Evolutionary conservation across 2,888 invertebrate genomes (phyloP).

Genomic region (Drosophila borborema): DNA sequence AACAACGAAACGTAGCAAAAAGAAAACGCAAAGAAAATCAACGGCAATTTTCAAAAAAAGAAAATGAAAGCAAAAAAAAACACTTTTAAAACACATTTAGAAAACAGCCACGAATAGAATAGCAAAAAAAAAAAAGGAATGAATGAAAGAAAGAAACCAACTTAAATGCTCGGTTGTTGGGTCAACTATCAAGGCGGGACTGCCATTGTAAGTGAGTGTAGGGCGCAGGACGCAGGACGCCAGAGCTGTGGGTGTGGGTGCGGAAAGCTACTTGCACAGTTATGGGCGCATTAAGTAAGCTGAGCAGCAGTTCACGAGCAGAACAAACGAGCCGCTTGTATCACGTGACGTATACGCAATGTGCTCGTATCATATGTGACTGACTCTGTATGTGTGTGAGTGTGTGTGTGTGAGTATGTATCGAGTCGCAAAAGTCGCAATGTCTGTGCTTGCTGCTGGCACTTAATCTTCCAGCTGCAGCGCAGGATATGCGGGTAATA

Average conservation of each 20-base stretch:
- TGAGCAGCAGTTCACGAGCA: slow-evolving; percentile 24
- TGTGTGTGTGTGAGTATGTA: slow-evolving; percentile 14
- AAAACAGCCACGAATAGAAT: slow-evolving; percentile 48
- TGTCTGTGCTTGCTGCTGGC: slow-evolving; percentile 33
- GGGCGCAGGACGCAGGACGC: neutral
- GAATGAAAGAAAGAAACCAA: slow-evolving; percentile 27
- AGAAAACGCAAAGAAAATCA: slow-evolving; percentile 47
- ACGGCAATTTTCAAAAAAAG: slow-evolving; percentile 61
- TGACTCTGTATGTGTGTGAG: neutral
- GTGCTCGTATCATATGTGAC: slow-evolving; percentile 37
- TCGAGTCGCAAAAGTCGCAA: slow-evolving; percentile 11
- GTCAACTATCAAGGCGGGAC: slow-evolving; percentile 59
- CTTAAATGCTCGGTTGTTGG: slow-evolving; percentile 66
- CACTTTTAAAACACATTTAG: slow-evolving; percentile 80
- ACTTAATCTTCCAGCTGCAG: slow-evolving; percentile 79
- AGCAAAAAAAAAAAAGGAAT: neutral
- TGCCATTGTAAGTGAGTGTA: neutral
- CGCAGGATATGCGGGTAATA: slow-evolving; percentile 72
- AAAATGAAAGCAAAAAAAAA: slow-evolving; percentile 40
- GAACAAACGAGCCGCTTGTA: slow-evolving; percentile 30
- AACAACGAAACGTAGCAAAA: slow-evolving; percentile 38
- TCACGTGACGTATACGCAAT: slow-evolving; percentile 75
- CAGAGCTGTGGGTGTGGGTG: slow-evolving; percentile 14
- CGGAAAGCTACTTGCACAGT: slow-evolving; percentile 46
- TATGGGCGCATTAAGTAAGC: slow-evolving; percentile 60